A percentile compares a stretch with the other conserved stretches of the same genome.
phyloP scores from a whole-genome alignment of 2,888 invertebrate species.

The Blomia tropicalis region DNA sequence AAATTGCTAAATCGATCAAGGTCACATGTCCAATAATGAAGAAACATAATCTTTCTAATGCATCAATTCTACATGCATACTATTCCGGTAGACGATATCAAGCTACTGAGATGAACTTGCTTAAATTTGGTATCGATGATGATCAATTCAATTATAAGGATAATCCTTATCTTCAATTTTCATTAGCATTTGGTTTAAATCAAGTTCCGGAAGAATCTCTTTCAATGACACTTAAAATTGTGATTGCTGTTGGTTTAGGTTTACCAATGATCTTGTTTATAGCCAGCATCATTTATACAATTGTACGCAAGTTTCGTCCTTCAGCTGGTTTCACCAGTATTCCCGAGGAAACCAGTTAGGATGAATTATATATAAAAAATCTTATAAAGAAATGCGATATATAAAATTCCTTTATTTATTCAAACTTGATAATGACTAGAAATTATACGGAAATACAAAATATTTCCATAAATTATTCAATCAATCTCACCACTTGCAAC shows the following conservation, averaged over 20 bases:
- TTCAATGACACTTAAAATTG: slow-evolving; percentile 16
- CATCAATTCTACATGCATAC: not conserved
- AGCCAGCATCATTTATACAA: slow-evolving; percentile 1
- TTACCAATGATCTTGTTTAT: slow-evolving; percentile 16
- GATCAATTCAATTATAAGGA: slow-evolving; percentile 6
- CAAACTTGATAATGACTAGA: not conserved
- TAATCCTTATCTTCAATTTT: not conserved
- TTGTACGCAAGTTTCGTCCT: slow-evolving; percentile 1
- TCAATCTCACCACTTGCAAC: no score
- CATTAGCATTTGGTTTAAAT: slow-evolving; percentile 12
- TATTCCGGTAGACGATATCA: not conserved
- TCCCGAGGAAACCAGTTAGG: not conserved
- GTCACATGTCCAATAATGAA: not conserved
- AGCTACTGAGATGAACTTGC: not conserved
- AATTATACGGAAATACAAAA: not conserved
- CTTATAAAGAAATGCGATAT: not conserved
- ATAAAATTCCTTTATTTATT: not conserved
- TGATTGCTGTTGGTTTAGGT: slow-evolving; percentile 21
- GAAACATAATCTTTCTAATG: not conserved
- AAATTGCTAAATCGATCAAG: slow-evolving; percentile 19
- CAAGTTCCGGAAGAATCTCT: slow-evolving; percentile 10
- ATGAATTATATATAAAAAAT: no score
- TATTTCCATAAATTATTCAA: no score
- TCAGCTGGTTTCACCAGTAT: not conserved
- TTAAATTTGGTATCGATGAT: not conserved